Percentiles rank a stretch among this genome's conserved stretches.
These are phyloP conservation scores for Parazoanthus atlanticus DNA, from an alignment of 92 coral and sea anemone species.

Conservation along the genomic window DNA sequence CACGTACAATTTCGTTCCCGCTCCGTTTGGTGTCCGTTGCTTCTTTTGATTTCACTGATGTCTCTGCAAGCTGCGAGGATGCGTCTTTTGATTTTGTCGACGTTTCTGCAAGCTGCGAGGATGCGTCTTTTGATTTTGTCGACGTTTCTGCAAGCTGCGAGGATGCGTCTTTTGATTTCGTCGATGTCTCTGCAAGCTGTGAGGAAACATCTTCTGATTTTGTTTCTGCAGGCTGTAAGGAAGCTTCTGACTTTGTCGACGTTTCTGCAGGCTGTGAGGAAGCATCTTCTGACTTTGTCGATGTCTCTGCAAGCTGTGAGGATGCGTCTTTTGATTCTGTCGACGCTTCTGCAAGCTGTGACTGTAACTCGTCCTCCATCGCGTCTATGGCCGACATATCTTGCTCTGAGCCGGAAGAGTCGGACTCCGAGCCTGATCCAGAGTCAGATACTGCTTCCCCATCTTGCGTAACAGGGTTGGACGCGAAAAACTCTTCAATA, in stretches of 20 bases:
- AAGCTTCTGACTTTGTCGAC: background rate
- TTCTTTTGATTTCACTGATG: background rate
- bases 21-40: background rate
- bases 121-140: background rate
- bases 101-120: background rate
- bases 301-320: background rate
- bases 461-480: background rate
- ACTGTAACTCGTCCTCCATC: slow-evolving; percentile 35
- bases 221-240: background rate
- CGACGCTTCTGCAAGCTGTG: background rate
- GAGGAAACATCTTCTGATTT: background rate
- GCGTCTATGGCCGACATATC: slow-evolving; percentile 18
- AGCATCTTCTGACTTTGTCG: background rate
- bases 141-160: background rate
- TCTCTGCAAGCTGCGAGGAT: background rate
- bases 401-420: background rate
- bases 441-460: background rate
- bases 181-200: background rate
- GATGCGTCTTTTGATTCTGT: background rate
- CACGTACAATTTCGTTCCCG: background rate
- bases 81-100: background rate
- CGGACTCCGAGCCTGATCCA: slow-evolving; percentile 1
- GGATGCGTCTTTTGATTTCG: background rate
- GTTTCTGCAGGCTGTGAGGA: background rate
- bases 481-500: slow-evolving; percentile 18